A percentile compares a stretch with the other conserved stretches of the same genome.
phyloP scores from a whole-genome alignment of 2,797 vertebrate genomes.

The Hylomyscus alleni region DNA sequence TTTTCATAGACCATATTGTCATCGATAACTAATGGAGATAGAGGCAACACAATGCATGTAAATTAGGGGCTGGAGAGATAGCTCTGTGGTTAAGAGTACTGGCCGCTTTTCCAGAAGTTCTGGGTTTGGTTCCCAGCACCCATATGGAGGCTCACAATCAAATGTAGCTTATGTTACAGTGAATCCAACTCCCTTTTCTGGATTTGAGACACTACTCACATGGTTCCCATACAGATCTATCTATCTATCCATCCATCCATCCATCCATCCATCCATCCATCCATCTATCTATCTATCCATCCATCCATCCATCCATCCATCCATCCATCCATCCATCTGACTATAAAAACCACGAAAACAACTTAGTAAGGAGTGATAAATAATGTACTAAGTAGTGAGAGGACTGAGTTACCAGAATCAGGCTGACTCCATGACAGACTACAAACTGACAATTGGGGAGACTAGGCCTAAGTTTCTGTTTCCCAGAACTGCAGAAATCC shows the following conservation, averaged over 20 bases:
- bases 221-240: not conserved
- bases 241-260: no score
- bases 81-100: not conserved
- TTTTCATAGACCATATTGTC: slow-evolving; percentile 10
- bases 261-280: no score
- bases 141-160: not conserved
- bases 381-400: not conserved
- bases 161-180: not conserved
- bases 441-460: not conserved
- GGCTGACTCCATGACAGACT: not conserved
- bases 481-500: not conserved
- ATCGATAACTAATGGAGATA: not conserved
- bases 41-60: not conserved
- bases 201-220: not conserved
- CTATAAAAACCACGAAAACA: not conserved
- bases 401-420: not conserved
- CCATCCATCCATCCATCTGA: no score
- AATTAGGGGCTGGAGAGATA: not conserved
- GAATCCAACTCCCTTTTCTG: not conserved
- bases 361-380: not conserved
- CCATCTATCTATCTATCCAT: no score
- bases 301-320: no score
- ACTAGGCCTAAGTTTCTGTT: not conserved
- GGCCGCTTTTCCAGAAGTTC: not conserved
- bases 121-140: not conserved